Percentiles rank a stretch among this genome's conserved stretches.
Evolutionary conservation across 2,888 invertebrate species (phyloP).

Genomic region (Pseudococcus jackbeardsleyi): DNA sequence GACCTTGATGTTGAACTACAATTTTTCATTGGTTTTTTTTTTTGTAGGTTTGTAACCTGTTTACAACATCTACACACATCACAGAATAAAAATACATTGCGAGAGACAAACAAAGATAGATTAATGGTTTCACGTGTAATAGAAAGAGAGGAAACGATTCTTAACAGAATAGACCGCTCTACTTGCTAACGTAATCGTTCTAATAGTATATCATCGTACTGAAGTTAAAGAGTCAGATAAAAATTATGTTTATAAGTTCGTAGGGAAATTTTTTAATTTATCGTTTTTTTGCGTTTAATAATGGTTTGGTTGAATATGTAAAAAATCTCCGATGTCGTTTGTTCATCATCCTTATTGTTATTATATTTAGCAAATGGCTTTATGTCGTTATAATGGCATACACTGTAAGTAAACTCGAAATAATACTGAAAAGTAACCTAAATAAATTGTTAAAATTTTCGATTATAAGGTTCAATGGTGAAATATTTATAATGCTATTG

Average conservation of each 20-base stretch:
- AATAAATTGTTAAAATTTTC: conserved; percentile 23
- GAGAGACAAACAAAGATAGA: conserved; percentile 53
- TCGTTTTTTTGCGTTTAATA: conserved; percentile 57
- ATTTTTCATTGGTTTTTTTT: conserved; percentile 18
- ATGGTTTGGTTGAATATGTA: background rate
- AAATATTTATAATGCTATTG: conserved; percentile 17
- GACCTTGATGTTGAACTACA: conserved; percentile 56
- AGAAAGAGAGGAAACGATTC: conserved; percentile 20
- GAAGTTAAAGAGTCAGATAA: conserved; percentile 56
- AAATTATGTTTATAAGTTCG: conserved; percentile 63
- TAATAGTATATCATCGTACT: conserved; percentile 58
- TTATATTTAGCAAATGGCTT: conserved; percentile 63
- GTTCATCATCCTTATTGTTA: conserved; percentile 9
- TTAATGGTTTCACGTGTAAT: background rate
- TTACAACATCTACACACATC: conserved; percentile 53
- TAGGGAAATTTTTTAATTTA: conserved; percentile 25
- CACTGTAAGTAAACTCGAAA: conserved; percentile 60
- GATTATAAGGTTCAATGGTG: conserved; percentile 62
- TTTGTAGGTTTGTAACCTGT: conserved; percentile 55
- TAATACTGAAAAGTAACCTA: conserved; percentile 53
- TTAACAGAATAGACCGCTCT: conserved; percentile 58
- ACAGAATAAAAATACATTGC: conserved; percentile 53
- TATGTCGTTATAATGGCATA: conserved; percentile 62
- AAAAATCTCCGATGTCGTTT: conserved; percentile 53
- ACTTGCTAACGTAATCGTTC: conserved; percentile 63